These are phyloP conservation scores for Sterrhoptilus dennistouni DNA, from an alignment of 2,113 vertebrate species.

Conservation along the genomic window DNA sequence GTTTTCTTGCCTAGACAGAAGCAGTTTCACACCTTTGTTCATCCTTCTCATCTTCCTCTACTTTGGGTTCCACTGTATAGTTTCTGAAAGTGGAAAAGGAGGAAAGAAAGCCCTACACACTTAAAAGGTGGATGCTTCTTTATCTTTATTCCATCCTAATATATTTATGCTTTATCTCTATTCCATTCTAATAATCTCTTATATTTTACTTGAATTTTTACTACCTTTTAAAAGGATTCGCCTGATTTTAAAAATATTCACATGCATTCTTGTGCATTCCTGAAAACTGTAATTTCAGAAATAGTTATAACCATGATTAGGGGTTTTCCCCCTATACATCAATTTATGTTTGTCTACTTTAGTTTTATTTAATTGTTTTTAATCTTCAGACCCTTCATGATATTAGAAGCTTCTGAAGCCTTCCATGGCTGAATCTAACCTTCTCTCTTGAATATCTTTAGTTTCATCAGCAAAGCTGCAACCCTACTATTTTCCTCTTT, in stretches of 20 bases:
- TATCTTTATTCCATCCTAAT: neutral
- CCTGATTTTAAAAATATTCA: neutral
- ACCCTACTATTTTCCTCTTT: neutral
- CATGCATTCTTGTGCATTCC: neutral
- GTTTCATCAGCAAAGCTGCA: neutral
- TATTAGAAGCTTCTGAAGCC: neutral
- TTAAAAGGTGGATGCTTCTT: neutral
- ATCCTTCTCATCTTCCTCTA: neutral
- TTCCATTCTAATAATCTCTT: neutral
- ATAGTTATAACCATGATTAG: neutral
- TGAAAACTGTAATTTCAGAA: neutral
- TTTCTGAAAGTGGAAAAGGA: neutral
- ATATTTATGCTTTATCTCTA: neutral
- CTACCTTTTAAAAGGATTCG: neutral
- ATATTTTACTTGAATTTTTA: neutral
- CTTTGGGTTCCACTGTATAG: neutral
- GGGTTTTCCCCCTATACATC: fast-evolving
- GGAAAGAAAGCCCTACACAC: neutral
- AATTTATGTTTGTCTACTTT: neutral
- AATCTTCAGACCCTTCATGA: neutral
- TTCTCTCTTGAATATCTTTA: neutral
- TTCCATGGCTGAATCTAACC: neutral
- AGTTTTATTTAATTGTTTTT: neutral
- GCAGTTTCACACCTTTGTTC: neutral
- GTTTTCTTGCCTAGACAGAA: neutral